phyloP scores from a whole-genome alignment of 2,888 invertebrate genomes.

The Dasysyrphus tricinctus region DNA sequence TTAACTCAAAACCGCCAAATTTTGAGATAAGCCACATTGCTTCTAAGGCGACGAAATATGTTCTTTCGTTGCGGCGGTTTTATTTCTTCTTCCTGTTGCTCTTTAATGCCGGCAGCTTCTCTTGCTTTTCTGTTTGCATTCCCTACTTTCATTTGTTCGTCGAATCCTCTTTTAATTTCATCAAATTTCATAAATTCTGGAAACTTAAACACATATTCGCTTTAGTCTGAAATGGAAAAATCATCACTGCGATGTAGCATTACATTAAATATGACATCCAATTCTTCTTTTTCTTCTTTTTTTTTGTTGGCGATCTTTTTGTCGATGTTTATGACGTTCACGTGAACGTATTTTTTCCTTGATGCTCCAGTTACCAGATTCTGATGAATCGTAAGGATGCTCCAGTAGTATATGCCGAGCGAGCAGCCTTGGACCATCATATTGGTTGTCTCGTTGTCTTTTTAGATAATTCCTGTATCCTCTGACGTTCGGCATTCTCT shows the following conservation, averaged over 20 bases:
- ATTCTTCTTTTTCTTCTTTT: background rate
- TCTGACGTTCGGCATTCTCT: background rate
- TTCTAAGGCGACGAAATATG: no score
- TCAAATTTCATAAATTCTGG: constrained; percentile 1
- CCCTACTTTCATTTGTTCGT: background rate
- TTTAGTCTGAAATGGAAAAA: background rate
- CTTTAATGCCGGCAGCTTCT: background rate
- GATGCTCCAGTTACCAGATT: background rate
- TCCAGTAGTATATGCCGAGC: background rate
- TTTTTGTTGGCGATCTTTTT: background rate
- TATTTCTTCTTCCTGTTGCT: background rate
- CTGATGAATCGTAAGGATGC: background rate
- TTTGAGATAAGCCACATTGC: no score
- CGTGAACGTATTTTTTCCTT: background rate
- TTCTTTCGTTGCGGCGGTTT: background rate
- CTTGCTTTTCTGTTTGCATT: background rate
- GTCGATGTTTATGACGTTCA: background rate
- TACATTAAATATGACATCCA: background rate
- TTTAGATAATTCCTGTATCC: background rate
- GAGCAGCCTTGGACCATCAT: background rate
- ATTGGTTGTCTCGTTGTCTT: background rate
- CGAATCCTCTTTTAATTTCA: background rate
- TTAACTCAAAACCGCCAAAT: no score
- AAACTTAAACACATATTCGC: background rate
- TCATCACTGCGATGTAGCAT: background rate